Base-by-base conservation (phyloP, 2,888 invertebrate genomes). In the Parapristionchus giblindavisi region DNA sequence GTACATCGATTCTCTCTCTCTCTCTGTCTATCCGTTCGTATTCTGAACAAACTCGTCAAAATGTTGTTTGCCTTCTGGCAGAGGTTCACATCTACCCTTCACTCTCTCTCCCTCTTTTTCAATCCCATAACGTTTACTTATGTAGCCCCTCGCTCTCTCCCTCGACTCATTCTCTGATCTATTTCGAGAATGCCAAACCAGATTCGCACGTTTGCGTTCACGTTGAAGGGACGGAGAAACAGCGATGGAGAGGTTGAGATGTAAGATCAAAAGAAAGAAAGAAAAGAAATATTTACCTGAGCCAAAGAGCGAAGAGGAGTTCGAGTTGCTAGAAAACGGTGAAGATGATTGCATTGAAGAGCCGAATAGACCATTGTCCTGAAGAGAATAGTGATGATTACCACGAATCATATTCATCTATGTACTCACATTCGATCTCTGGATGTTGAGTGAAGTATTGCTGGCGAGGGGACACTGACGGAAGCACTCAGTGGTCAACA, bases 361-460 rank as follows among this genome's bases (percentile, higher is more conserved):
- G 24, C n/a, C 11, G 56, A 71, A 5, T 38, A 71, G 70, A 71
- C 29, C 54, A 56, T 56, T n/a, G 70, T 56, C 56, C 56, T 71
- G 70, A 38, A 56, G 3, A 38, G 29, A 56, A 1, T 27, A 38
- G 60, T 60, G 5, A 14, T 14, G 40, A 36, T 52, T 51, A 24
- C 43, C 11, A 17, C 43, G 43, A 43, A 17, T 43, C 43, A 43
- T 17, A 8, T 8, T 14, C 8, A 43, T 43, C 17, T 43, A 14
- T 43, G 8, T 43, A 17, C 11, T 43, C 8, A 43, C 68, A 5
- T 34, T 34, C 36, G 51, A 38, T 29, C 40, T 48, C 48, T 72
- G 72, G n/a, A 72, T 72, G 72, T 73, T 61, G 60, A 73, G 73
- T 2, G 73, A 73, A 14, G 73, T 60, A 21, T 73, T 73, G 73